Conservation (phyloP, 2,888 invertebrate species). For the Empis stercorea region DNA sequence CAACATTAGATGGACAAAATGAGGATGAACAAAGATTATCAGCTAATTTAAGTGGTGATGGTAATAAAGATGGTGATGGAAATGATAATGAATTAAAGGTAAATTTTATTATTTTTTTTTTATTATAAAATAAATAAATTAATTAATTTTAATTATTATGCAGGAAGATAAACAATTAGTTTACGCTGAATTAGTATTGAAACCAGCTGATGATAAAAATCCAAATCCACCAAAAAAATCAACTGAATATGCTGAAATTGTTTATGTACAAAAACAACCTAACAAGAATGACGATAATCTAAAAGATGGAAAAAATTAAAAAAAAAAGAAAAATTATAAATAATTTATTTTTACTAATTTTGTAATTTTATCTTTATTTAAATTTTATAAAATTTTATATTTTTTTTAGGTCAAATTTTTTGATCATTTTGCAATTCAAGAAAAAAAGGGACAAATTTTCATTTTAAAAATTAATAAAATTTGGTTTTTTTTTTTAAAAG, state of each 20-base stretch:
- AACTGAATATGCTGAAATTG: slow-evolving; percentile 71
- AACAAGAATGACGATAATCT: too few species aligned
- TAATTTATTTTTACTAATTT: not conserved
- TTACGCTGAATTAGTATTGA: slow-evolving; percentile 58
- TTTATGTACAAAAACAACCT: slow-evolving; percentile 41
- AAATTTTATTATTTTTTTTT: slow-evolving; percentile 11
- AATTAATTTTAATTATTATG: slow-evolving; percentile 4
- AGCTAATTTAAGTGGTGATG: slow-evolving; percentile 15
- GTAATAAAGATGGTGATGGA: slow-evolving; percentile 23
- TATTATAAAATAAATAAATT: too few species aligned
- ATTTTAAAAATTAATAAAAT: too few species aligned
- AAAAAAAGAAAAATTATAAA: too few species aligned
- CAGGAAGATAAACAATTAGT: slow-evolving; percentile 52
- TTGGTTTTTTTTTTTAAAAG: not conserved
- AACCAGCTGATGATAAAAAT: slow-evolving; percentile 34
- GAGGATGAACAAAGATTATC: slow-evolving; percentile 16
- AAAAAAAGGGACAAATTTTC: too few species aligned
- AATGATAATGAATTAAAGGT: slow-evolving; percentile 35
- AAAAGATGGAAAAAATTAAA: not conserved
- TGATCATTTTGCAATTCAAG: too few species aligned
- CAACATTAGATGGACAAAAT: slow-evolving; percentile 15
- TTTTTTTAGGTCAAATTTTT: too few species aligned
- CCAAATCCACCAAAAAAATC: slow-evolving; percentile 34
- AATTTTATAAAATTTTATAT: not conserved
- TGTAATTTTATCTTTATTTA: not conserved